Conservation (phyloP, 2,888 invertebrate species). For the Cheilosia vulpina region DNA sequence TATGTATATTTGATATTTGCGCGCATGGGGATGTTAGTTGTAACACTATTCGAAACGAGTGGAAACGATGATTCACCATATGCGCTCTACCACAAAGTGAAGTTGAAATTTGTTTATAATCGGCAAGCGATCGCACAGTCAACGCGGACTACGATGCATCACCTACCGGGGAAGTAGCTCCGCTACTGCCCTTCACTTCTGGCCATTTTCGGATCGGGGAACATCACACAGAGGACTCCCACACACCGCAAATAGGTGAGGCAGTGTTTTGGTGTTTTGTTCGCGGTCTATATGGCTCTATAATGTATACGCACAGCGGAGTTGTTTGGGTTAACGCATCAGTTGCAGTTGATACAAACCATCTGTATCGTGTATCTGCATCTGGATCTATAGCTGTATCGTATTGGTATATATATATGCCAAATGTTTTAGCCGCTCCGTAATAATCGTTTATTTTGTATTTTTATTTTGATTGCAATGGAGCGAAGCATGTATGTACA, state of each 20-base stretch:
- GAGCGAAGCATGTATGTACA: slow-evolving; percentile 34
- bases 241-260: slow-evolving; percentile 65
- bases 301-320: slow-evolving; percentile 25
- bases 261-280: slow-evolving; percentile 35
- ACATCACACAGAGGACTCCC: slow-evolving; percentile 64
- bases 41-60: slow-evolving; percentile 33
- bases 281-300: not conserved
- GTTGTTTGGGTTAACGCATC: slow-evolving; percentile 41
- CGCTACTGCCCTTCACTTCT: slow-evolving; percentile 32
- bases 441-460: slow-evolving; percentile 65
- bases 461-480: slow-evolving; percentile 56
- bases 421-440: slow-evolving; percentile 52
- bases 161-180: slow-evolving; percentile 53
- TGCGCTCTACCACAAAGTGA: slow-evolving; percentile 12
- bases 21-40: slow-evolving; percentile 24
- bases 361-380: slow-evolving; percentile 10
- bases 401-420: slow-evolving; percentile 30
- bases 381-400: slow-evolving; percentile 31
- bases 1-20: not conserved
- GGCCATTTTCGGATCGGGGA: slow-evolving; percentile 47
- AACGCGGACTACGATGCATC: slow-evolving; percentile 28
- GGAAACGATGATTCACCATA: slow-evolving; percentile 67
- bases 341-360: slow-evolving; percentile 25
- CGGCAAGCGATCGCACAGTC: slow-evolving; percentile 35
- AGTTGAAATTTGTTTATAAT: slow-evolving; percentile 51